phyloP scores from a whole-genome alignment of 2,797 vertebrate species.

The Gymnodraco acuticeps region DNA sequence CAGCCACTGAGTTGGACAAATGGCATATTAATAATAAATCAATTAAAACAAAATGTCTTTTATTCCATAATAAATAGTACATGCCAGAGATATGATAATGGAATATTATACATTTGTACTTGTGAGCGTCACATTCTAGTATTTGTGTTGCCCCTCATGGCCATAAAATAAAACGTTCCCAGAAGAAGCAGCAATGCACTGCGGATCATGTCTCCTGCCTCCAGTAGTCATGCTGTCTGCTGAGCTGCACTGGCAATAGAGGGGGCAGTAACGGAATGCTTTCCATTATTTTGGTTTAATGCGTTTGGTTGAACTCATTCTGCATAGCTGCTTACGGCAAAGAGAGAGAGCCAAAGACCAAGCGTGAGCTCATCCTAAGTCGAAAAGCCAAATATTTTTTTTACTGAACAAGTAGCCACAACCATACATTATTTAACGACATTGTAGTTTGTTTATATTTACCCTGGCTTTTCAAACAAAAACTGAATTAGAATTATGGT shows the following conservation, averaged over 20 bases:
- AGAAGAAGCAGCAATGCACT: background rate
- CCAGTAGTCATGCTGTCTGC: background rate
- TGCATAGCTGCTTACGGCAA: constrained; percentile 16
- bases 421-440: background rate
- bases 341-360: background rate
- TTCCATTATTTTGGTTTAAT: constrained; percentile 8
- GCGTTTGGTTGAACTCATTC: constrained; percentile 34
- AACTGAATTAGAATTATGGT: background rate
- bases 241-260: background rate
- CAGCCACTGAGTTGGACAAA: constrained; percentile 31
- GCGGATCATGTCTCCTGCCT: background rate
- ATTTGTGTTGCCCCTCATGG: background rate
- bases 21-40: constrained; percentile 31
- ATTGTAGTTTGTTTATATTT: background rate
- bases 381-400: background rate
- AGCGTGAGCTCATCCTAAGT: background rate
- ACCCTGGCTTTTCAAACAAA: background rate
- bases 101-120: background rate
- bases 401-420: background rate
- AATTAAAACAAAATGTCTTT: constrained; percentile 29
- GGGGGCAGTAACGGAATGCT: background rate
- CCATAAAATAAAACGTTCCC: background rate
- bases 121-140: background rate
- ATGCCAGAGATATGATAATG: too few species aligned
- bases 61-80: background rate